Base-by-base conservation (phyloP, 2,888 invertebrate species). In the Drepana falcataria region DNA sequence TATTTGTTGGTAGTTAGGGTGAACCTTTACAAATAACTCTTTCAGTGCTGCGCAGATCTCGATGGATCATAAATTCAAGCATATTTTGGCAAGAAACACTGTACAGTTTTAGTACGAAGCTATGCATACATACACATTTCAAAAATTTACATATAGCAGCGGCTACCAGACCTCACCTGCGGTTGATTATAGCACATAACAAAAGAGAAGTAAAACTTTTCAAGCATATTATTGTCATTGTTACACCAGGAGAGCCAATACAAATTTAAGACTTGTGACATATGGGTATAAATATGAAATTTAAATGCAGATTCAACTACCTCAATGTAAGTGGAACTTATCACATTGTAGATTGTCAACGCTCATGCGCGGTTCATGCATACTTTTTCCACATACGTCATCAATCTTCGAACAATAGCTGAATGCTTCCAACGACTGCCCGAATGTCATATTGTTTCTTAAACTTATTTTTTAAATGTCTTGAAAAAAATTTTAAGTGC, bases 361-460 rank as follows among this genome's bases (percentile, higher is more conserved):
- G 63, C 52, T 40, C 55, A 55, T 58, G 58, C 59, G 61, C 68
- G 34, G 51, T 40, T 66, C 59, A 59, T 60, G 59, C 61, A 59
- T 58, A 61, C 68, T 69, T 69, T 70, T 68, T 69, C 66, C 65
- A 63, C 66, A 69, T 66, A 67, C 71, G 68, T 76, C 82, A 71
- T 80, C 73, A 78, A 73, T 76, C 75, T 70, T 60, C 67, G 81
- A 84, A 89, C 87, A 88, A 89, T 87, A 83, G 82, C 68, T 64
- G 70, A 79, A 78, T 73, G 74, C 69, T 73, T 65, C 71, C 75
- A 79, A 67, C 75, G 68, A 80, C 78, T 75, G 76, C 69, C 78
- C 76, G 61, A 84, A 84, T 82, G 85, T 83, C 83, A 85, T 85
- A 86, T 87, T 87, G 85, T 86, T 86, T 84, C 83, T 79, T 78